These are phyloP conservation scores for Sericinus montela DNA, from an alignment of 2,888 invertebrate species.

Conservation along the genomic window DNA sequence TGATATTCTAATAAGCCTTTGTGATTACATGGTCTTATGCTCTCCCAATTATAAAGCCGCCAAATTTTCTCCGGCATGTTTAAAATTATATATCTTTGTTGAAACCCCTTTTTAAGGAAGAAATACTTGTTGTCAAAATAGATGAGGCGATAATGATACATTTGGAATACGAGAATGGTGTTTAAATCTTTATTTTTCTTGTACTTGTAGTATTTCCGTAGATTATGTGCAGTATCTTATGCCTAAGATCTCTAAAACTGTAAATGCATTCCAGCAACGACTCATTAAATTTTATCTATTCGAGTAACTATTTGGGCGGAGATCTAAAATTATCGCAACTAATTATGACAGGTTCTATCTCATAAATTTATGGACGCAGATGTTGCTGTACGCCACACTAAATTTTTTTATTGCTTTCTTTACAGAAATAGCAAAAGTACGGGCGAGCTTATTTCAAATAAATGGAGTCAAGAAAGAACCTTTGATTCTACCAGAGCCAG, in stretches of 20 bases:
- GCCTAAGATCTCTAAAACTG: constrained; percentile 15
- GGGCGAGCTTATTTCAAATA: constrained; percentile 98
- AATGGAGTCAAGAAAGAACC: constrained; percentile 98
- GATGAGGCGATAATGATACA: no score
- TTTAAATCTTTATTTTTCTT: no score
- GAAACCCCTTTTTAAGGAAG: no score
- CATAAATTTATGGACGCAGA: constrained; percentile 46
- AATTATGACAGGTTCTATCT: constrained; percentile 50
- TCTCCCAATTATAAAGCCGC: no score
- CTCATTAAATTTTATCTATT: constrained; percentile 52
- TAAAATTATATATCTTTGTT: no score
- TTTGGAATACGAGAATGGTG: no score
- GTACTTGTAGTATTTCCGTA: no score
- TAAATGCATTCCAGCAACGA: constrained; percentile 35
- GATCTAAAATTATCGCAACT: constrained; percentile 46
- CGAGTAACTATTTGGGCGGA: constrained; percentile 47
- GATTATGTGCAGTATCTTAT: not conserved
- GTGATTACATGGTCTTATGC: no score
- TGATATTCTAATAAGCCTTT: no score
- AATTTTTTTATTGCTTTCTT: constrained; percentile 53
- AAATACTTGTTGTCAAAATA: no score
- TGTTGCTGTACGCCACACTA: constrained; percentile 31
- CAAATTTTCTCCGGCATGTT: no score
- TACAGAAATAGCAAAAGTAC: constrained; percentile 98
- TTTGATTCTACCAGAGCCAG: constrained; percentile 92